Conservation (phyloP, 2,113 vertebrate genomes). For the Neotoma lepida region DNA sequence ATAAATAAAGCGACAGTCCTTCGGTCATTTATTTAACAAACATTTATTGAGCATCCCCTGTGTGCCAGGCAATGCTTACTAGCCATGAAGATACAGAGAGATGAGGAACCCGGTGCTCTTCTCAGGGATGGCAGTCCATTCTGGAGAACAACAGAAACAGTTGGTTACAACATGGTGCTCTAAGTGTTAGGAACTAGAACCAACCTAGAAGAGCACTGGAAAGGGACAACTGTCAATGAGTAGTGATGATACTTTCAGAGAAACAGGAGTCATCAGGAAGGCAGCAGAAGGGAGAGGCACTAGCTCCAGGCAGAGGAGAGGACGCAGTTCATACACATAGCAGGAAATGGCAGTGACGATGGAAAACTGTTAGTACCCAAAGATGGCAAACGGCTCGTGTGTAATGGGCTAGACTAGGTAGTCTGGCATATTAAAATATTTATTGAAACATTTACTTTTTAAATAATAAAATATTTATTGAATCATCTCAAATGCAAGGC, state of each 20-base stretch:
- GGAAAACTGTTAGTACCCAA: background rate
- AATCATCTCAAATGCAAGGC: constrained; percentile 45
- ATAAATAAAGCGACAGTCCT: constrained; percentile 35
- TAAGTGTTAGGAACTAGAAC: background rate
- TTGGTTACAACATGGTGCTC: background rate
- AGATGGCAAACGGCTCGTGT: background rate
- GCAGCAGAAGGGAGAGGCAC: background rate
- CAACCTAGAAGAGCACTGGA: background rate
- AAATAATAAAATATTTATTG: constrained; percentile 63
- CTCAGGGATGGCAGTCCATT: background rate
- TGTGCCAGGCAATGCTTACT: background rate
- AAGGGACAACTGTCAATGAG: background rate
- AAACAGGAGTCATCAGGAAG: background rate
- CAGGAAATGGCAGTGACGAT: background rate
- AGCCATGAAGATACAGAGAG: background rate
- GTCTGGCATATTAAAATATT: constrained; percentile 55
- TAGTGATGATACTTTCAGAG: background rate
- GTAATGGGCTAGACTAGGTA: background rate
- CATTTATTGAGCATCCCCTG: background rate
- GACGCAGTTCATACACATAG: background rate
- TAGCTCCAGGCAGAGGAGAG: background rate
- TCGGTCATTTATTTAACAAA: constrained; percentile 30
- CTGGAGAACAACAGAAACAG: background rate
- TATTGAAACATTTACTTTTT: constrained; percentile 47
- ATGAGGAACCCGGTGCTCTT: background rate